Percentiles rank a stretch among this genome's conserved stretches.
Evolutionary conservation across 2,113 vertebrate genomes (phyloP).

Genomic region (Steatornis caripensis): DNA sequence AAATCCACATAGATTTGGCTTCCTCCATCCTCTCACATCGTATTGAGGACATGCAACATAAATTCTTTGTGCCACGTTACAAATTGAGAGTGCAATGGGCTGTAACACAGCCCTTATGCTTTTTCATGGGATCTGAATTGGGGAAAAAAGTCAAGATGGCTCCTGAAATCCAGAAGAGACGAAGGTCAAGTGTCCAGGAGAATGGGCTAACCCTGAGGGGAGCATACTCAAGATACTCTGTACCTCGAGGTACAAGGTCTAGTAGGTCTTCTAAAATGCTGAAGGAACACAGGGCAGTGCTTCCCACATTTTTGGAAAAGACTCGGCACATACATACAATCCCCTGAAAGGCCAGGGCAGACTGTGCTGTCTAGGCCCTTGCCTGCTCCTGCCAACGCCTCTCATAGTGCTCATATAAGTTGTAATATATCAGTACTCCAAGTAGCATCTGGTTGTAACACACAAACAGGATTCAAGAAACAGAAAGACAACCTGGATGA

Average conservation of each 20-base stretch:
- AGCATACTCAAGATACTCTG: not conserved
- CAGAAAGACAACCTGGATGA: not conserved
- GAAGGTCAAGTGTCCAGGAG: not conserved
- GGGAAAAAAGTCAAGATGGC: not conserved
- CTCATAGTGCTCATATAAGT: not conserved
- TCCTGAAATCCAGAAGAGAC: not conserved
- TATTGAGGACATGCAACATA: not conserved
- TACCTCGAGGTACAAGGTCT: too few relatives aligned
- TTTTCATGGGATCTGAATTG: not conserved
- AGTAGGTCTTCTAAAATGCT: not conserved
- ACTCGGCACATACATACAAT: fast-evolving
- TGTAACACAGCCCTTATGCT: not conserved
- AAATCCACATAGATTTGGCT: not conserved
- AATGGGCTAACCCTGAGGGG: not conserved
- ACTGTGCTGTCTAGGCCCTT: not conserved
- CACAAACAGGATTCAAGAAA: not conserved
- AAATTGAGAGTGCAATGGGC: not conserved
- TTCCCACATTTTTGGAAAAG: not conserved
- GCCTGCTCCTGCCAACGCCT: not conserved
- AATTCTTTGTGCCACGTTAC: not conserved
- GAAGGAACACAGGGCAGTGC: not conserved
- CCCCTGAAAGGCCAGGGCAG: not conserved
- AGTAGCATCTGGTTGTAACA: not conserved
- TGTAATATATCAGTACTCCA: not conserved
- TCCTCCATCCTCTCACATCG: not conserved